Base-by-base conservation (phyloP, 2,113 vertebrate species). In the Camelus dromedarius region DNA sequence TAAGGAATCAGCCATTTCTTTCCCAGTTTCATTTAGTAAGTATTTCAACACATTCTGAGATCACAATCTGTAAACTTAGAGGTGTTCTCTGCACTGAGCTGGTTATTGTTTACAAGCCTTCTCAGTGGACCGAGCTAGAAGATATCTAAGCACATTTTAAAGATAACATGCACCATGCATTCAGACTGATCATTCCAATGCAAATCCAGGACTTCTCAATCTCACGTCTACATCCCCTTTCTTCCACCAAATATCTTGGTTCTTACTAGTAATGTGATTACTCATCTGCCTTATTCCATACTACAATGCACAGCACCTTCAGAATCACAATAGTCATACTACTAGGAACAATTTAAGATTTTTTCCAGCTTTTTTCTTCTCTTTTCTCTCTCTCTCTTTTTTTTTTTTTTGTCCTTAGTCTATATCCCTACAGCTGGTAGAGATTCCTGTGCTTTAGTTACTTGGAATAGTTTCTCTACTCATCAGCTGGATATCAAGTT, bases 1-100 rank as follows among this genome's bases (percentile, higher is more conserved):
- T 92, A 95, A 96, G 75, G 79, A 96, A 87, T 67, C 52, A 48
- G 82, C n/a, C 84, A 93, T 92, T 97, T 96, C 87, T 95, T 72
- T 16, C 24, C n/a, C 35, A 52, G 66, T 95, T 93, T 60, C n/a
- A 95, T 81, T 97, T 84, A 89, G 76, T 77, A 72, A 92, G 64
- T 79, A 90, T 93, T 75, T 87, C 70, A 90, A 67, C 30, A 32
- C 81, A 83, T 92, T 96, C 92, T 82, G 89, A 96, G 92, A 96
- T 89, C 46, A 70, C 38, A 92, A 76, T 90, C 87, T 80, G 10
- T 73, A 72, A 52, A 70, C 46, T 93, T 60, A 35, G 15, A 83
- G 58, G 32, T 60, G 54, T 10, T 83, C 38, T 75, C 93, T 91
- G 58, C 26, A 70, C 32, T 93, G n/a, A 24, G 15, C 28, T 94